A percentile compares a stretch with the other conserved stretches of the same genome.
Evolutionary conservation across 2,113 vertebrate genomes (phyloP).

Genomic region (Carollia perspicillata): DNA sequence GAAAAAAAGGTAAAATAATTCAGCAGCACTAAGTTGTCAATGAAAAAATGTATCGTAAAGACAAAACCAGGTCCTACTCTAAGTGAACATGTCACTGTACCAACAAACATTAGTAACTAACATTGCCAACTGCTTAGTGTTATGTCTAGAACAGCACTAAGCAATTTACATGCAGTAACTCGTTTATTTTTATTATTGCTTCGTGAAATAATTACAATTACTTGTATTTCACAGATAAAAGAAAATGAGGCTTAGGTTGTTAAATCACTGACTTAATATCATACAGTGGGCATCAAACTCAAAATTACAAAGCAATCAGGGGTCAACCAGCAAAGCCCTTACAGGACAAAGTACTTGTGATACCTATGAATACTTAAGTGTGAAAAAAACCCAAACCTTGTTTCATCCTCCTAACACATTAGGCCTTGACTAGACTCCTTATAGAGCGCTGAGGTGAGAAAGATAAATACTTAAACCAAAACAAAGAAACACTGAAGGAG

Average conservation of each 20-base stretch:
- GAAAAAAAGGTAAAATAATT: neutral
- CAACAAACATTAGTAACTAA: neutral
- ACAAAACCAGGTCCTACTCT: neutral
- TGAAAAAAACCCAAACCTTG: neutral
- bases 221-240: conserved; percentile 9
- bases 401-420: neutral
- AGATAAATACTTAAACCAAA: neutral
- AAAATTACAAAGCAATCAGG: conserved; percentile 2
- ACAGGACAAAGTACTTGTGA: neutral
- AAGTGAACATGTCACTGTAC: neutral
- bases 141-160: neutral
- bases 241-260: neutral
- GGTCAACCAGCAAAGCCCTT: neutral
- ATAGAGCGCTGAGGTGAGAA: neutral
- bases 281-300: neutral
- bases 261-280: neutral
- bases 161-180: neutral
- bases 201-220: conserved; percentile 20
- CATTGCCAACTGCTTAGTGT: neutral
- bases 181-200: neutral
- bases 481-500: neutral
- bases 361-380: neutral
- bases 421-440: neutral
- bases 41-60: neutral
- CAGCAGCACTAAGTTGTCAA: neutral